These are phyloP conservation scores for Ornithoptera priamus DNA, from an alignment of 2,888 invertebrate species.

Conservation along the genomic window DNA sequence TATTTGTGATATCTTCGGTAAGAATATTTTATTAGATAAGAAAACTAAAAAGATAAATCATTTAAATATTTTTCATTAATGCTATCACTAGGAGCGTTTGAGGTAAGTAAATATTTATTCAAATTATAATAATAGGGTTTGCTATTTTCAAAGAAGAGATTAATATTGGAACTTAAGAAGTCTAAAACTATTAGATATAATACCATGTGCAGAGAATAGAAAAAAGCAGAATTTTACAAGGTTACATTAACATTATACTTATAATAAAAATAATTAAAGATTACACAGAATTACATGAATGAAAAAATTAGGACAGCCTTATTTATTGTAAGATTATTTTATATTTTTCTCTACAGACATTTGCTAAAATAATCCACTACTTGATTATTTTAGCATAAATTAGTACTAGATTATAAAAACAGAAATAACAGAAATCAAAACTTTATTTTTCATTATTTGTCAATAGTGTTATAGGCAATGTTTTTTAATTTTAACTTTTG, in stretches of 20 bases:
- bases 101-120: slow-evolving; percentile 39
- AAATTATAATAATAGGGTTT: background rate
- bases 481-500: background rate
- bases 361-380: background rate
- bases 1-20: background rate
- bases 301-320: background rate
- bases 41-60: background rate
- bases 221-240: background rate
- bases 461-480: background rate
- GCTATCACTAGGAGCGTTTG: slow-evolving; percentile 36
- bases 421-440: too few relatives aligned
- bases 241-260: background rate
- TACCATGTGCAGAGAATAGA: too few relatives aligned
- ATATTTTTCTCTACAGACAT: background rate
- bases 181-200: too few relatives aligned
- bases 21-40: background rate
- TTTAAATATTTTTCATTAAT: slow-evolving; percentile 34
- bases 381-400: too few relatives aligned
- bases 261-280: background rate
- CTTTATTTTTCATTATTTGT: too few relatives aligned
- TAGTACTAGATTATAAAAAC: too few relatives aligned
- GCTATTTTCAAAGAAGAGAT: background rate
- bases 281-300: background rate
- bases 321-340: too few relatives aligned
- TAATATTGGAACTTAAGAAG: background rate